A percentile compares a stretch with the other conserved stretches of the same genome.
Evolutionary conservation across 2,113 vertebrate genomes (phyloP).

Genomic region (Brachyhypopomus gauderio): DNA sequence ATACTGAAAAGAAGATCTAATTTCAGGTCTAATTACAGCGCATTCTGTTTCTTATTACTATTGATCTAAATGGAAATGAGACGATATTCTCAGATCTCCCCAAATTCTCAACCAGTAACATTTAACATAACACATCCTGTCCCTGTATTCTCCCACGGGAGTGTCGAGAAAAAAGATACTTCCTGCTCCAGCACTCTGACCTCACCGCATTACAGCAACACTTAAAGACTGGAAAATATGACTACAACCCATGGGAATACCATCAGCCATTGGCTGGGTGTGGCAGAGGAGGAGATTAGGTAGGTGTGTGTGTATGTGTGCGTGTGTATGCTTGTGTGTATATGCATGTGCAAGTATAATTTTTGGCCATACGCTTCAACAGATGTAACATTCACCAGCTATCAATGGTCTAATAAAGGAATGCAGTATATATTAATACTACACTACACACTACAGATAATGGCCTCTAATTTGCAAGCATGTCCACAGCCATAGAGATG

Average conservation of each 20-base stretch:
- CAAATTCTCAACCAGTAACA: slow-evolving; percentile 36
- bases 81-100: background rate
- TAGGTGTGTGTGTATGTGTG: slow-evolving; percentile 8
- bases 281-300: slow-evolving; percentile 9
- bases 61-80: background rate
- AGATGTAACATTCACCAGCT: background rate
- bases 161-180: slow-evolving; percentile 35
- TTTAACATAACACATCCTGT: slow-evolving; percentile 46
- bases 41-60: background rate
- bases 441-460: no score
- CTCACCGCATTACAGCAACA: slow-evolving; percentile 48
- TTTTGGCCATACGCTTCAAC: background rate
- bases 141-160: slow-evolving; percentile 57
- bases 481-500: no score
- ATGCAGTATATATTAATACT: background rate
- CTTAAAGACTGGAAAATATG: slow-evolving; percentile 55
- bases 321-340: background rate
- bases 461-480: no score
- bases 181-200: slow-evolving; percentile 55
- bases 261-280: slow-evolving; percentile 27
- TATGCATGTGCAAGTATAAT: background rate
- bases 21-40: background rate
- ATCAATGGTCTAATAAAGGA: background rate
- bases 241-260: slow-evolving; percentile 38
- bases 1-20: background rate